Evolutionary conservation across 1,140 invertebrate genomes (phyloP).

Genomic region (Drosophila lacertosa): DNA sequence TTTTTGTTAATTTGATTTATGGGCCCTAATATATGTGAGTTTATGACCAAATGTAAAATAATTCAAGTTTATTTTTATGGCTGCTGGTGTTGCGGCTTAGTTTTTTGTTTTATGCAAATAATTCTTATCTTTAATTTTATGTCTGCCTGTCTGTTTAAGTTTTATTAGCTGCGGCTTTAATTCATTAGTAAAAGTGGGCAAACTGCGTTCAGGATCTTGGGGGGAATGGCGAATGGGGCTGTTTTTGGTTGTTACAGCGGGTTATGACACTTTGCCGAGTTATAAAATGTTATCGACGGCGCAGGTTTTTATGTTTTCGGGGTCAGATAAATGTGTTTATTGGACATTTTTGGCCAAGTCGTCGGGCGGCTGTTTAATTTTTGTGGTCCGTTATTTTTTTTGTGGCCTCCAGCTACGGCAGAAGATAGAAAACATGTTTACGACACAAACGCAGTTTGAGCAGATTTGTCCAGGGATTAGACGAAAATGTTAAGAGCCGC

Average conservation of each 20-base stretch:
- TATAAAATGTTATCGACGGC: slow-evolving; percentile 80
- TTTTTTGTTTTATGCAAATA: slow-evolving; percentile 70
- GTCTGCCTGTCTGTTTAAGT: slow-evolving; percentile 43
- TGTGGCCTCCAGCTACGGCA: slow-evolving; percentile 12
- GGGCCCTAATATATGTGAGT: slow-evolving; percentile 45
- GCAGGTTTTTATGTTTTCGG: slow-evolving; percentile 74
- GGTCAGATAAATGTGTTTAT: slow-evolving; percentile 81
- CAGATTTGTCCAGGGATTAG: slow-evolving; percentile 76
- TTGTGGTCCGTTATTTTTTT: slow-evolving; percentile 56
- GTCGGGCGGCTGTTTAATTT: slow-evolving; percentile 64
- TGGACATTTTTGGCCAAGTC: slow-evolving; percentile 59
- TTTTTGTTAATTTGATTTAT: slow-evolving; percentile 62
- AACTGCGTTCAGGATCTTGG: too few relatives aligned
- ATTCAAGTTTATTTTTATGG: slow-evolving; percentile 62
- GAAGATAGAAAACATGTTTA: slow-evolving; percentile 59
- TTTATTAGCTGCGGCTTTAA: slow-evolving; percentile 73
- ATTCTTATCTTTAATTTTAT: slow-evolving; percentile 61
- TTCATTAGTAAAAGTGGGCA: slow-evolving; percentile 58
- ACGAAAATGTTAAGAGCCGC: slow-evolving; percentile 58
- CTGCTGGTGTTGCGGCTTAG: slow-evolving; percentile 34
- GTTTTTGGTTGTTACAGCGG: slow-evolving; percentile 32
- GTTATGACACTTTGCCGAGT: slow-evolving; percentile 71
- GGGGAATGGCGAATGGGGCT: background rate
- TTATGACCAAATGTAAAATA: slow-evolving; percentile 54
- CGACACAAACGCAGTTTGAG: slow-evolving; percentile 62